Percentiles rank a stretch among this genome's conserved stretches.
These are phyloP conservation scores for Flexamia atlantica DNA, from an alignment of 2,888 invertebrate genomes.

Conservation along the genomic window DNA sequence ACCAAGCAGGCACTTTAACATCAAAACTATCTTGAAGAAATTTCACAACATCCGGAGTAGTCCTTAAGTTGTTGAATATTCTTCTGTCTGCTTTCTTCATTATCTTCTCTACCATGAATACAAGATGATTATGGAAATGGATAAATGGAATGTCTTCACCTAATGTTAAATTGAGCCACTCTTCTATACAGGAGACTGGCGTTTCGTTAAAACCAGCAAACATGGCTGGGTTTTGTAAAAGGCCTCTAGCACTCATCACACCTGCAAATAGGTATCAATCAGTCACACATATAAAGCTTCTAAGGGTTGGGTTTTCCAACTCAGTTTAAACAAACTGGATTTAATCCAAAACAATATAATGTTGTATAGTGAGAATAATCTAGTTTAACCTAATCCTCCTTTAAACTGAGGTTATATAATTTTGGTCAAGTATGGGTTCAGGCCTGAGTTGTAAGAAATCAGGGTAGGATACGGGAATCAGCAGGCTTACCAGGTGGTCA, in stretches of 20 bases:
- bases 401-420: too few relatives aligned
- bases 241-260: slow-evolving; percentile 95
- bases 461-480: too few relatives aligned
- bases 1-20: slow-evolving; percentile 70
- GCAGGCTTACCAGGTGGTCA: too few relatives aligned
- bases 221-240: slow-evolving; percentile 94
- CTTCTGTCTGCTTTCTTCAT: slow-evolving; percentile 85
- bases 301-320: too few relatives aligned
- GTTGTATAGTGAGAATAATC: too few relatives aligned
- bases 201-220: slow-evolving; percentile 86
- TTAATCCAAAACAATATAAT: too few relatives aligned
- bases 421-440: too few relatives aligned
- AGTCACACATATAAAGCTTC: too few relatives aligned
- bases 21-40: slow-evolving; percentile 82
- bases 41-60: slow-evolving; percentile 82
- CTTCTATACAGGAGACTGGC: slow-evolving; percentile 86
- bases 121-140: slow-evolving; percentile 96
- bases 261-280: slow-evolving; percentile 77
- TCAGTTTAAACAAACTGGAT: too few relatives aligned
- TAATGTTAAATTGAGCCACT: slow-evolving; percentile 83
- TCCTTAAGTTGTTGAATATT: slow-evolving; percentile 87
- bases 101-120: slow-evolving; percentile 95
- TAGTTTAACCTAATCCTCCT: too few relatives aligned
- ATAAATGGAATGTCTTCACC: slow-evolving; percentile 84
- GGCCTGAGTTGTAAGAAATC: too few relatives aligned